Evolutionary conservation across 2,797 vertebrate genomes (phyloP), one percentile per base, ranked within the genome.

Genomic region (Bryconaethiops microstoma): DNA sequence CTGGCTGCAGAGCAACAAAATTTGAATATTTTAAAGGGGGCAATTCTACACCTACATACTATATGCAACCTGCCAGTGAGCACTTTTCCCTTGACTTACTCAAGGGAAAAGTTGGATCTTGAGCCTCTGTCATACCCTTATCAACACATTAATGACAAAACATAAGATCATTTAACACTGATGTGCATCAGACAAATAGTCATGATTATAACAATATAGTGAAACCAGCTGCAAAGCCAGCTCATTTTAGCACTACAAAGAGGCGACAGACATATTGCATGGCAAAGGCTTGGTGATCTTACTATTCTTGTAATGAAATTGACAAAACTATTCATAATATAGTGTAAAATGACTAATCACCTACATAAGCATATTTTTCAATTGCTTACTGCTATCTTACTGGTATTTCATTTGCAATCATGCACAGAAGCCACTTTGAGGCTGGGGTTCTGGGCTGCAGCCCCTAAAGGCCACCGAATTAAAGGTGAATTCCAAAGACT

Each of bases 81-180:
- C 87, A 85, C 79, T 23, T 65, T 80, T 85, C 85, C 73, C 57
- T 76, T 45, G 7, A 76, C 62, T 85, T 84, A 83, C 86, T 89
- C 88, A 87, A 80, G n/a, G n/a, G n/a, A n/a, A n/a, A n/a, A n/a
- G 2, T n/a, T 4, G 19, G 64, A 40, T 39, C 40, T 12, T 50
- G 21, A 19, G n/a, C n/a, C 19, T 2, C 42, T 23, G 23, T 4
- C 12, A 13, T 7, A 69, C 40, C 42, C 19, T 42, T 13, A 13
- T 45, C 9, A 40, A 29, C 25, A 17, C 25, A 35, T 25, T 39
- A 35, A 39, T 25, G 29, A 25, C 23, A 12, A 14, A 5, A 16
- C 25, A 35, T 29, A 6, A 29, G 60, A 1, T 2, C 59, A 25
- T 39, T 35, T 35, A 39, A 64, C 23, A 62, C n/a, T 25, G 8